Conservation (phyloP, 2,888 invertebrate species). For the Pyrochroa serraticornis region DNA sequence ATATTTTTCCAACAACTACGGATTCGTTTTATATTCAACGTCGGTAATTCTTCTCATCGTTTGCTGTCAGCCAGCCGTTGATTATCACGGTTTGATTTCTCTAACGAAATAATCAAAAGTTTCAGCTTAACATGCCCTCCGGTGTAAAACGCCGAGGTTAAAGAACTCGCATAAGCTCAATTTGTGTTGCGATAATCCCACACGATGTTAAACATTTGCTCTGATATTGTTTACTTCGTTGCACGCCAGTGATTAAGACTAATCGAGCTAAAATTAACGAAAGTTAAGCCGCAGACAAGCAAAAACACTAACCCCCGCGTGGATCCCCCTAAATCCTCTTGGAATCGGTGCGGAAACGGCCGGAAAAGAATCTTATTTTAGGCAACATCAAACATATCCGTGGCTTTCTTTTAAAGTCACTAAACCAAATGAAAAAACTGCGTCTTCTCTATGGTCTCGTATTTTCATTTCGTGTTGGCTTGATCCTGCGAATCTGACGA, state of each 20-base stretch:
- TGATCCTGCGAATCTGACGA: constrained; percentile 38
- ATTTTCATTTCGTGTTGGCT: constrained; percentile 38
- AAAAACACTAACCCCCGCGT: not conserved
- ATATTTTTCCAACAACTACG: not conserved
- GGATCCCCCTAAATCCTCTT: constrained; percentile 19
- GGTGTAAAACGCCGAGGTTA: constrained; percentile 29
- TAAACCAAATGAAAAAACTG: constrained; percentile 38
- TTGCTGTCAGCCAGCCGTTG: constrained; percentile 28
- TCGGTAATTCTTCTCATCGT: constrained; percentile 11
- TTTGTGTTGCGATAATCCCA: constrained; percentile 26
- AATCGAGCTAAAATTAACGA: constrained; percentile 18
- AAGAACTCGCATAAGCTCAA: constrained; percentile 31
- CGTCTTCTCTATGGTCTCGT: constrained; percentile 28
- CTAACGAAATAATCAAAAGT: constrained; percentile 35
- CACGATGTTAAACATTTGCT: constrained; percentile 27
- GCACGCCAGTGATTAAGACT: constrained; percentile 4
- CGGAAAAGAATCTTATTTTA: constrained; percentile 33
- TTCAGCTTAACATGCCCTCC: constrained; percentile 29
- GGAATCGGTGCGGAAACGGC: constrained; percentile 25
- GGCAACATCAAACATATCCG: constrained; percentile 37
- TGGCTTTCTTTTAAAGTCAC: constrained; percentile 35
- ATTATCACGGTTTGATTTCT: constrained; percentile 36
- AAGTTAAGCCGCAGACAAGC: constrained; percentile 19
- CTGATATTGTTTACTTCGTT: constrained; percentile 7
- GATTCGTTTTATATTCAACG: not conserved